Conservation (phyloP, 1,140 invertebrate species). For the Parasteatoda tepidariorum region DNA sequence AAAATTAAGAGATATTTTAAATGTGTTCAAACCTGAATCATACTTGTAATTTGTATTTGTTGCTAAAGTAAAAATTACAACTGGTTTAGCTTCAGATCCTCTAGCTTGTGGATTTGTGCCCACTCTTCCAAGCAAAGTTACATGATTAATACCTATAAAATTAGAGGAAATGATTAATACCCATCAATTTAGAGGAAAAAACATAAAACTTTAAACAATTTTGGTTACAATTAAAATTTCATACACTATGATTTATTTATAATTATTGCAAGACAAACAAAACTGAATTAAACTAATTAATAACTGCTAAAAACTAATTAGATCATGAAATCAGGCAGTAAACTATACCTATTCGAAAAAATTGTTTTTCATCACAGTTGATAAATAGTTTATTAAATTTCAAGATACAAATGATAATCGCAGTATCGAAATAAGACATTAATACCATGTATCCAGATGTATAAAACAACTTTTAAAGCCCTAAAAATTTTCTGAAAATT, state of each 20-base stretch:
- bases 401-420: too few relatives aligned
- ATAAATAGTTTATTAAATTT: too few relatives aligned
- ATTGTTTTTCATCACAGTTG: too few relatives aligned
- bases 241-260: neutral
- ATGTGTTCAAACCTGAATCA: slow-evolving; percentile 69
- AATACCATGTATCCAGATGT: too few relatives aligned
- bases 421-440: too few relatives aligned
- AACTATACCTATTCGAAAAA: too few relatives aligned
- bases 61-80: slow-evolving; percentile 89
- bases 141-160: slow-evolving; percentile 85
- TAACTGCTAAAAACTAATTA: too few relatives aligned
- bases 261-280: neutral
- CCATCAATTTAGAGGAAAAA: neutral
- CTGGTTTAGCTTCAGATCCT: slow-evolving; percentile 83
- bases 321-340: too few relatives aligned
- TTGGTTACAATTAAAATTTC: neutral
- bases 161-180: neutral
- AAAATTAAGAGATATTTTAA: too few relatives aligned
- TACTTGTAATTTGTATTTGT: slow-evolving; percentile 86
- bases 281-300: too few relatives aligned
- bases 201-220: neutral
- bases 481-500: too few relatives aligned
- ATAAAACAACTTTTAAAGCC: too few relatives aligned
- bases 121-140: slow-evolving; percentile 86
- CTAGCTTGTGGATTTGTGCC: slow-evolving; percentile 87